A percentile compares a stretch with the other conserved stretches of the same genome.
Evolutionary conservation across 2,113 vertebrate genomes (phyloP).

Genomic region (Daubentonia madagascariensis): DNA sequence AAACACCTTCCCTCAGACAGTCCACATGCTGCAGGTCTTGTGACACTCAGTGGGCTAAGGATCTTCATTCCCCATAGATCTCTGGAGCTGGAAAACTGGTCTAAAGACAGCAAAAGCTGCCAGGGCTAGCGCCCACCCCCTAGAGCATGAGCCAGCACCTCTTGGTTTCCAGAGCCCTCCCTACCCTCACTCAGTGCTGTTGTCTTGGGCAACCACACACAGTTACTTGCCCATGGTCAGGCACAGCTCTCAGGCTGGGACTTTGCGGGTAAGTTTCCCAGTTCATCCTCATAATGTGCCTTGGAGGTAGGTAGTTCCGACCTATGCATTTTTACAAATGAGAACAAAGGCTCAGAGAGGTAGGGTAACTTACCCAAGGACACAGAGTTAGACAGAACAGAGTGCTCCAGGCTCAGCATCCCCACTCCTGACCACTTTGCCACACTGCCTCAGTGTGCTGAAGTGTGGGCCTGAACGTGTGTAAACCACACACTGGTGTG

Average conservation of each 20-base stretch:
- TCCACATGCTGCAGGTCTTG: background rate
- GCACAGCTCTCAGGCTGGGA: background rate
- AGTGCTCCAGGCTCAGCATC: fast-evolving
- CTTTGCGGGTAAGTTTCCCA: background rate
- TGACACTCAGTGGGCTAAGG: background rate
- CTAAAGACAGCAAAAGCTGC: background rate
- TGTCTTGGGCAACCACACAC: background rate
- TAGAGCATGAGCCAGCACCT: background rate
- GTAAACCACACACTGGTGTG: background rate
- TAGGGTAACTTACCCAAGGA: background rate
- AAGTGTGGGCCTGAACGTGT: background rate
- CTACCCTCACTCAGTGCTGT: fast-evolving
- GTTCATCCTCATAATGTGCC: background rate
- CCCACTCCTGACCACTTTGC: fast-evolving
- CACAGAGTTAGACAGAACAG: background rate
- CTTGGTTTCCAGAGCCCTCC: background rate
- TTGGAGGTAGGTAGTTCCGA: background rate
- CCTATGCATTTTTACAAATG: background rate
- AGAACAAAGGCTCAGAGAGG: background rate
- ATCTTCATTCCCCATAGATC: background rate
- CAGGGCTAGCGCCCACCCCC: background rate
- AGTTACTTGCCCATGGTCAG: background rate
- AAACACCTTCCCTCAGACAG: background rate
- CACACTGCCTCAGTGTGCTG: fast-evolving
- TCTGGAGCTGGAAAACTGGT: background rate